phyloP scores from a whole-genome alignment of 2,113 vertebrate genomes.

The Rhabdomys dilectus region DNA sequence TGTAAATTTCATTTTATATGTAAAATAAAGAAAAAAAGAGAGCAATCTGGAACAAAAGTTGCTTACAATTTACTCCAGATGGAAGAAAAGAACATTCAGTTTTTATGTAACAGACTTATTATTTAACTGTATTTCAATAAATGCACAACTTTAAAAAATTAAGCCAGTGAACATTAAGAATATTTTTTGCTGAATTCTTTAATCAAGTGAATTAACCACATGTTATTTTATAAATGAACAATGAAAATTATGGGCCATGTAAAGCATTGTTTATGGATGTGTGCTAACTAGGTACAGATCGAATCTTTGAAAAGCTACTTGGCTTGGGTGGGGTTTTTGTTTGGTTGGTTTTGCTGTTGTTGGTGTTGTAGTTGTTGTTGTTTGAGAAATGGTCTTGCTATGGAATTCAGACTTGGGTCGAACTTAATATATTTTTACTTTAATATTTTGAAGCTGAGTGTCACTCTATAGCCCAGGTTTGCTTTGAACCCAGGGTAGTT shows the following conservation, averaged over 20 bases:
- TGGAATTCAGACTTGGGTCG: neutral
- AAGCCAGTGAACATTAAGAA: slow-evolving; percentile 23
- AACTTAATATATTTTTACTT: neutral
- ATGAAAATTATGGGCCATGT: neutral
- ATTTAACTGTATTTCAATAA: slow-evolving; percentile 37
- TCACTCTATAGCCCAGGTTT: neutral
- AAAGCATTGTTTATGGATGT: slow-evolving; percentile 38
- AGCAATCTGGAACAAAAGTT: slow-evolving; percentile 27
- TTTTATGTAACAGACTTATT: slow-evolving; percentile 65
- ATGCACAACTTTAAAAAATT: neutral
- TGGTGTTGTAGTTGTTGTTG: neutral
- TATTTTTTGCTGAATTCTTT: slow-evolving; percentile 16
- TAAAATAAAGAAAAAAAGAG: neutral
- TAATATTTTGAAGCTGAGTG: neutral
- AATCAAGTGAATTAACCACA: neutral
- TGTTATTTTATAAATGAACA: neutral
- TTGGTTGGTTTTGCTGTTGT: too few species aligned
- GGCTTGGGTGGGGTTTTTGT: neutral
- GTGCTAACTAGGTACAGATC: neutral
- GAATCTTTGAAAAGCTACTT: slow-evolving; percentile 40
- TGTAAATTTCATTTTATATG: slow-evolving; percentile 52
- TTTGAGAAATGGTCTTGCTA: neutral
- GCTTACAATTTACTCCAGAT: slow-evolving; percentile 50
- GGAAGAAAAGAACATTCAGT: slow-evolving; percentile 39
- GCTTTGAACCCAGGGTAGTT: neutral